These are phyloP conservation scores for Unio pictorum DNA, from an alignment of 2,888 invertebrate genomes.

Conservation along the genomic window DNA sequence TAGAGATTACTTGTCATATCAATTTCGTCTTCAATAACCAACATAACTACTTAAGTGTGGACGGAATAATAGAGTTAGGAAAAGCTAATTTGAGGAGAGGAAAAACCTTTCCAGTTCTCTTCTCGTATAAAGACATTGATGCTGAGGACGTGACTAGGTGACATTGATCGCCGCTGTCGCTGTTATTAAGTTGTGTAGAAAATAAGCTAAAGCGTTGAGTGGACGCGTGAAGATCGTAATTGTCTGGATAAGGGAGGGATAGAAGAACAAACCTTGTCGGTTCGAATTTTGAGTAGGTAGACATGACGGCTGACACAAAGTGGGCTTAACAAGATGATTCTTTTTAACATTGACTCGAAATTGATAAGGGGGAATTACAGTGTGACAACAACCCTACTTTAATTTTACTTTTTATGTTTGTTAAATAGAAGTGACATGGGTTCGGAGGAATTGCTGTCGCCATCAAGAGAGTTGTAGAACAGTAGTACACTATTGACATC, in stretches of 20 bases:
- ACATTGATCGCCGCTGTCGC: constrained; percentile 41
- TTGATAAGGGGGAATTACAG: neutral
- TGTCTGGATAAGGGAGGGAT: constrained; percentile 21
- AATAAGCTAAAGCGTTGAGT: constrained; percentile 35
- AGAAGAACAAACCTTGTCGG: constrained; percentile 23
- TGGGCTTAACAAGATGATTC: constrained; percentile 31
- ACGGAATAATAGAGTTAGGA: constrained; percentile 37
- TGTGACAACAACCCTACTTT: no score
- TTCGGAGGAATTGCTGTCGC: no score
- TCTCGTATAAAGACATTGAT: constrained; percentile 35
- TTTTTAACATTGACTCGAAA: constrained; percentile 13
- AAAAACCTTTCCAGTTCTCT: constrained; percentile 35
- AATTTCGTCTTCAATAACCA: constrained; percentile 26
- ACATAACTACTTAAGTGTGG: constrained; percentile 19
- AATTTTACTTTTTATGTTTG: no score
- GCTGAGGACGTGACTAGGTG: constrained; percentile 26
- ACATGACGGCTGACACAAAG: constrained; percentile 8
- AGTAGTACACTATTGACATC: no score
- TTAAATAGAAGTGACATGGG: no score
- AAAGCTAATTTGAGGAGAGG: constrained; percentile 36
- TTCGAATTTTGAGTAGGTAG: constrained; percentile 18
- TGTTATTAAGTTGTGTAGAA: constrained; percentile 38
- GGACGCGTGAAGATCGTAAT: constrained; percentile 36
- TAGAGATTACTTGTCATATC: constrained; percentile 34
- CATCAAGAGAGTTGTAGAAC: no score